A percentile compares a stretch with the other conserved stretches of the same genome.
These are phyloP conservation scores for Pyrrhia umbra DNA, from an alignment of 2,888 invertebrate genomes.

Conservation along the genomic window DNA sequence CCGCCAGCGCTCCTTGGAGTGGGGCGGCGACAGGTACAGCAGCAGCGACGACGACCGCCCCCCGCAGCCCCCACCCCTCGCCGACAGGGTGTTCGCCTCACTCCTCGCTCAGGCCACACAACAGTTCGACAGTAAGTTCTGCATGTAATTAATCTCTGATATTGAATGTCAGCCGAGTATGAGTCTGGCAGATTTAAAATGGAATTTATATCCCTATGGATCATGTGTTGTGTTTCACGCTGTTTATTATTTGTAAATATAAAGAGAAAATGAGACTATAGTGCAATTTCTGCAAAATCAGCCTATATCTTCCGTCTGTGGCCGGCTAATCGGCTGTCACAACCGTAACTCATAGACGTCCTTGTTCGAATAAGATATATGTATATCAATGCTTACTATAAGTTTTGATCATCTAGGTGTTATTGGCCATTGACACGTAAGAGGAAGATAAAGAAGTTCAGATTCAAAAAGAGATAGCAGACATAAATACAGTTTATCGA, in stretches of 20 bases:
- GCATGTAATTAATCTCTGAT: slow-evolving; percentile 58
- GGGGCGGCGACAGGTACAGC: slow-evolving; percentile 90
- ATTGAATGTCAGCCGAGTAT: slow-evolving; percentile 44
- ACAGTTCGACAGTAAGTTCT: slow-evolving; percentile 86
- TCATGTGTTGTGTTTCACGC: slow-evolving; percentile 21
- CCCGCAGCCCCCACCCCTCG: slow-evolving; percentile 87
- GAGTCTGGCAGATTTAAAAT: slow-evolving; percentile 43
- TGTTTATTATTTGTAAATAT: neutral
- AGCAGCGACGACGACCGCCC: slow-evolving; percentile 89
- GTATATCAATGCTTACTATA: no score
- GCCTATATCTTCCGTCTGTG: neutral
- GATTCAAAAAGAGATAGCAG: neutral
- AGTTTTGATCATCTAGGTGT: no score
- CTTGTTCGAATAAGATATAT: neutral
- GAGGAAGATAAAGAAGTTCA: no score
- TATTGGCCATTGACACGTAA: no score
- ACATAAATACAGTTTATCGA: no score
- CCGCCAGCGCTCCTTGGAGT: slow-evolving; percentile 90
- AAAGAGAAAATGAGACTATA: neutral
- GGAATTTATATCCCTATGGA: slow-evolving; percentile 39
- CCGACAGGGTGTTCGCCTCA: slow-evolving; percentile 88
- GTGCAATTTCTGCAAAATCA: neutral
- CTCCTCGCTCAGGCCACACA: slow-evolving; percentile 89
- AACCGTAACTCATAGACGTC: neutral
- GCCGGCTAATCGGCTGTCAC: neutral